Evolutionary conservation across 2,797 vertebrate species (phyloP), one percentile per base, ranked within the genome.

Genomic region (Betta splendens): DNA sequence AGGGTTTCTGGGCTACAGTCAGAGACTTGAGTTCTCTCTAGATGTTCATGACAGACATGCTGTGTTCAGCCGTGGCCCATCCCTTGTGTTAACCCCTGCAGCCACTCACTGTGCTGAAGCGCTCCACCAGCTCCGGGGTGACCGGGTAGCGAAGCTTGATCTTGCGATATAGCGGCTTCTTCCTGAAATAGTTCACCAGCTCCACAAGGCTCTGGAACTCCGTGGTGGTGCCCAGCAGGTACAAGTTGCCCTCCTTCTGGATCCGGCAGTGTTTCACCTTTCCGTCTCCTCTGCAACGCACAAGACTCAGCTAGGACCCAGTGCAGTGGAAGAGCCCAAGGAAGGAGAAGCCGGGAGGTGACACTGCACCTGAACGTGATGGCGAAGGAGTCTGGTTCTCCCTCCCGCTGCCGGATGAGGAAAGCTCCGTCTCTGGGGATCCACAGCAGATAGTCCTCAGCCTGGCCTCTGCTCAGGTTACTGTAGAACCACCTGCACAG

Each of bases 231-330:
- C 96, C 98, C 75, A 99, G 86, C 53, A 99, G 92, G 3, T 94
- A 98, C 76, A 93, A 89, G 25, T 72, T 76, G 15, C 94, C 95
- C 0, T 99, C 96, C 46, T 89, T 94, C 73, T 93, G 91, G 78
- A 99, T 97, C 15, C 95, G 93, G 63, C 96, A 99, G 72, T 99
- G 98, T 49, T 98, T 98, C 47, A 99, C 95, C 84, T 94, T 96
- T 17, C 95, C 95, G 32, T 94, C 94, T 0, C 96, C 97, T 76
- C 97, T 99, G 89, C 57, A 36, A 57, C n/a, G 64, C 0, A 31
- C 16, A 62, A 3, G 51, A 17, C 22, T 22, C 1, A 12, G 22
- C 53, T 17, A 28, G 16, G 17, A 33, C 6, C 33, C 15, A 45
- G 17, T 7, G 25, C 4, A 28, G 16, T 1, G n/a, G 5, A 39